Evolutionary conservation across 2,113 vertebrate species (phyloP).

Genomic region (Actinemys pallida): DNA sequence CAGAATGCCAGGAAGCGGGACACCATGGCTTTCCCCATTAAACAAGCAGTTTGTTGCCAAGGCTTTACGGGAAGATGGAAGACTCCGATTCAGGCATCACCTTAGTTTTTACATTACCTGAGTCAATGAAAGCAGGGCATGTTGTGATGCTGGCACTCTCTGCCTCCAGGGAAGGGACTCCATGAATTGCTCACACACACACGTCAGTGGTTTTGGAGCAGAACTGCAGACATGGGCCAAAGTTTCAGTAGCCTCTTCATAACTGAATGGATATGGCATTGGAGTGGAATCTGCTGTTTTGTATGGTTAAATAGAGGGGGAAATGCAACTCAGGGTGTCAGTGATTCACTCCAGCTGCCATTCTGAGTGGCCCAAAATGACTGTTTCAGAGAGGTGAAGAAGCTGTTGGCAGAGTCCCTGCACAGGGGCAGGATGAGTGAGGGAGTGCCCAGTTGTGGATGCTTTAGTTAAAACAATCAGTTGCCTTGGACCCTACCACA

Average conservation of each 20-base stretch:
- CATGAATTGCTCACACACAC: neutral
- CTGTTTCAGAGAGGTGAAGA: neutral
- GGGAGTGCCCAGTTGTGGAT: neutral
- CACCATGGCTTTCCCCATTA: rapidly evolving
- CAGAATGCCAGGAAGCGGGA: rapidly evolving
- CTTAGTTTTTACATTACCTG: neutral
- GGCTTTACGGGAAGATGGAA: rapidly evolving
- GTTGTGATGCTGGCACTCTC: neutral
- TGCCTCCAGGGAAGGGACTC: neutral
- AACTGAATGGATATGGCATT: neutral
- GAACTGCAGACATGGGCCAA: neutral
- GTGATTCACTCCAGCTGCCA: neutral
- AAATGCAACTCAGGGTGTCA: neutral
- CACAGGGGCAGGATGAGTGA: neutral
- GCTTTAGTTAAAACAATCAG: neutral
- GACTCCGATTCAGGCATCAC: neutral
- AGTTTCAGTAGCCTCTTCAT: neutral
- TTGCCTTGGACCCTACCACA: neutral
- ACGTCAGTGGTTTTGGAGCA: neutral
- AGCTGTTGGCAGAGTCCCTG: neutral
- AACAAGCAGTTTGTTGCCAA: neutral
- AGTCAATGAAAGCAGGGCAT: neutral
- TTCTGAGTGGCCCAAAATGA: too few relatives aligned
- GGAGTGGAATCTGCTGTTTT: neutral
- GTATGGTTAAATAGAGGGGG: neutral